Evolutionary conservation across 1,140 invertebrate species (phyloP), one percentile per base, ranked within the genome.

Genomic region (Drosophila sp.): DNA sequence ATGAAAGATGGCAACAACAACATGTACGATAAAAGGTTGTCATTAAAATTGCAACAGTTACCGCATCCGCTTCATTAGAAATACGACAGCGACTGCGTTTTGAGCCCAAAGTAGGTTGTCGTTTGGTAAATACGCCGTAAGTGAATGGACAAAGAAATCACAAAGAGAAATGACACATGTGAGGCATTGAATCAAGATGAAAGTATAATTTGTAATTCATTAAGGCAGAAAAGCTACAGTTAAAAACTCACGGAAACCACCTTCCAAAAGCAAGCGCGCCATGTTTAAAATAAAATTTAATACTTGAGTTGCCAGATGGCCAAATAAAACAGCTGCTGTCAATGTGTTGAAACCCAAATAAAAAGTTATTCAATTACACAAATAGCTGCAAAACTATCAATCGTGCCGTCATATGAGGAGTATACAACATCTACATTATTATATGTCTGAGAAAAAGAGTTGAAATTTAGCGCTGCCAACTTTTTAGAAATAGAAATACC

Each of bases 1-100:
- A 87, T 89, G 83, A 83, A 89, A 89, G 79, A 89, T 89, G 79
- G 62, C 73, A 84, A 84, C 81, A 84, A 84, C 81, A 77, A 80
- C 77, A 59, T 80, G 48, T 51, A 54, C 69, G 81, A 89, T 89
- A 89, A 89, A 83, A 80, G 83, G 53, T 72, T 83, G 79, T 89
- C 84, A 89, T 89, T 89, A 89, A 89, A 83, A 89, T 89, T 87
- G 83, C 82, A 87, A 38, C 61, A 65, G 41, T 59, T 46, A 63
- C 62, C 61, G 48, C 72, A 51, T 71, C 9, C 45, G 78, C 76
- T 78, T 76, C 75, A 82, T 89, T 89, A 82, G 71, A 81, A n/a
- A n/a, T n/a, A n/a, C n/a, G 61, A 53, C 13, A 46, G 62, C 64
- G 51, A 13, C 34, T 16, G 65, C 61, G 64, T 79, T 75, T 69